Base-by-base conservation (phyloP, 2,113 vertebrate species). In the Heterochromis multidens region DNA sequence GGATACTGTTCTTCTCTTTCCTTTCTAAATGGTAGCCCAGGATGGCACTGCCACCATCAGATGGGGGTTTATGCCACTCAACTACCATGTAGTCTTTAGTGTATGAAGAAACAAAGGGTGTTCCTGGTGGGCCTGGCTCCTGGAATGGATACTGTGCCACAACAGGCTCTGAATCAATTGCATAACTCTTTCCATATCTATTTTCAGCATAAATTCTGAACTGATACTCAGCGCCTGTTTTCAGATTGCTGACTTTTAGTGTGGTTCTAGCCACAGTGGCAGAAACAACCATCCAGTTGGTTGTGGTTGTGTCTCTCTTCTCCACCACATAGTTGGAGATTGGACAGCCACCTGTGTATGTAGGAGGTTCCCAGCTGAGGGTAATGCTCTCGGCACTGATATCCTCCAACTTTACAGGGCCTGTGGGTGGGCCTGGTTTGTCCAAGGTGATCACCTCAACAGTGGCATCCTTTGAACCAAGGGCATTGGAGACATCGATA, bases 181-280 rank as follows among this genome's bases (percentile, higher is more conserved):
- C 98, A 95, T 98, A 99, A 93, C 99, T 99, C 93, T 98, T 97
- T 62, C 99, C 99, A 80, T 98, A 99, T 87, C 97, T 96, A 79
- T 99, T 99, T 95, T 99, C 99, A 90, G 99, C 97, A 95, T 96
- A 98, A 84, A 99, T 97, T 95, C 98, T 97, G 93, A 99, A 99
- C 74, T 99, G 98, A 91, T 99, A 99, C 94, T 99, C 98, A 59
- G 97, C 94, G 21, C 99, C 99, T 80, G 98, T 99, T 96, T 99
- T 99, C 84, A 99, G 94, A 95, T 98, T 99, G 85, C 93, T 87
- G 57, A 99, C 96, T 92, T 99, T 99, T 23, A 99, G 94, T 3
- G 97, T 99, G 35, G 97, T 98, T 96, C 99, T 98, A 87, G 99
- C 99, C 87, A 99, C 96, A 89, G 98, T 99, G 84, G 97, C 98